Conservation (phyloP, 2,888 invertebrate species). For the Globia sparganii region DNA sequence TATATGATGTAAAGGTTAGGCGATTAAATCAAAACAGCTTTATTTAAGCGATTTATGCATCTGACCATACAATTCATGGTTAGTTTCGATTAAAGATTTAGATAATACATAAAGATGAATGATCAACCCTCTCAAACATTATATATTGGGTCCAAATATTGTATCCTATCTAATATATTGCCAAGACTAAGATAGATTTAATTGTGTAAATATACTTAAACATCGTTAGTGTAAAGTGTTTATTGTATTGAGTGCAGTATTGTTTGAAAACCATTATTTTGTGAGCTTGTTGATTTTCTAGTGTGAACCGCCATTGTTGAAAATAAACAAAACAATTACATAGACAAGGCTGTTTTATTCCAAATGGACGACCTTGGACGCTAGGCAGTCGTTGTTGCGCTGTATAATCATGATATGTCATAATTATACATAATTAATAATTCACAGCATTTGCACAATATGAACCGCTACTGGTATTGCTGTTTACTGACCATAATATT, state of each 20-base stretch:
- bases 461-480: slow-evolving; percentile 24
- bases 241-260: slow-evolving; percentile 22
- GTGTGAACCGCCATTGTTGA: slow-evolving; percentile 57
- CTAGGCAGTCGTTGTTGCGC: slow-evolving; percentile 60
- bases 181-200: slow-evolving; percentile 38
- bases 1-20: not conserved
- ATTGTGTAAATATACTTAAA: slow-evolving; percentile 45
- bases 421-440: slow-evolving; percentile 78
- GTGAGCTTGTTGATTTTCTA: slow-evolving; percentile 31
- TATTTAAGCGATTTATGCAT: too few relatives aligned
- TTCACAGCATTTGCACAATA: slow-evolving; percentile 77
- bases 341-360: slow-evolving; percentile 65
- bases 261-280: slow-evolving; percentile 34
- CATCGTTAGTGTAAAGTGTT: slow-evolving; percentile 27
- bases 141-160: slow-evolving; percentile 14
- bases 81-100: slow-evolving; percentile 10
- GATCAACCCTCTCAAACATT: slow-evolving; percentile 11
- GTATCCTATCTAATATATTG: slow-evolving; percentile 10
- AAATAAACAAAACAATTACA: slow-evolving; percentile 67
- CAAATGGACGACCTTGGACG: slow-evolving; percentile 70
- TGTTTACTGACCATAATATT: slow-evolving; percentile 26
- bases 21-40: not conserved
- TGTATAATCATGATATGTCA: slow-evolving; percentile 75
- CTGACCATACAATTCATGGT: not conserved
- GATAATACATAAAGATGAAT: not conserved